Evolutionary conservation across 1,140 invertebrate species (phyloP).

Genomic region (Hyphantria cunea): DNA sequence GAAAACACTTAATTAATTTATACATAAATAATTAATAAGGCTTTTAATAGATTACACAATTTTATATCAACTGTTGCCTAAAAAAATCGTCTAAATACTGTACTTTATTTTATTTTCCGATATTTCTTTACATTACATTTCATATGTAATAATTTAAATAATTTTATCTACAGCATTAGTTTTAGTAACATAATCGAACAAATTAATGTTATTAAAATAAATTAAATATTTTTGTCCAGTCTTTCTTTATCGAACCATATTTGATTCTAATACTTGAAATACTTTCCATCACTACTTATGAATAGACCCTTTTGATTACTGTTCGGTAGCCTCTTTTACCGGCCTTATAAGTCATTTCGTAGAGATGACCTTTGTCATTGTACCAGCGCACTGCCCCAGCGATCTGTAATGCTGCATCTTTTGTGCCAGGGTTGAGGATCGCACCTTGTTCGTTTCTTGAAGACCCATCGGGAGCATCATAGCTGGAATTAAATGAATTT

Average conservation of each 20-base stretch:
- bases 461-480: conserved; percentile 73
- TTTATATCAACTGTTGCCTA: no score
- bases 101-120: no score
- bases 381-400: conserved; percentile 83
- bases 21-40: no score
- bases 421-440: conserved; percentile 76
- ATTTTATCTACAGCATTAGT: no score
- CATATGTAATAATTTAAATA: no score
- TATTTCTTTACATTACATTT: no score
- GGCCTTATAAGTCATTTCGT: conserved; percentile 86
- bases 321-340: conserved; percentile 81
- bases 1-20: no score
- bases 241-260: conserved; percentile 34
- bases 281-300: conserved; percentile 15
- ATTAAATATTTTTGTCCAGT: conserved; percentile 40
- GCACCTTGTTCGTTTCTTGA: conserved; percentile 69
- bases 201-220: conserved; percentile 36
- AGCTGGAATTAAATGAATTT: conserved; percentile 74
- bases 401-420: conserved; percentile 83
- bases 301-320: conserved; percentile 65
- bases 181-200: no score
- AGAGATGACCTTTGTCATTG: conserved; percentile 86
- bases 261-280: conserved; percentile 19
- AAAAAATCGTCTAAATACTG: no score
- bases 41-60: no score